These are phyloP conservation scores for Sinhomidia bicolor DNA, from an alignment of 2,888 invertebrate genomes.

Conservation along the genomic window DNA sequence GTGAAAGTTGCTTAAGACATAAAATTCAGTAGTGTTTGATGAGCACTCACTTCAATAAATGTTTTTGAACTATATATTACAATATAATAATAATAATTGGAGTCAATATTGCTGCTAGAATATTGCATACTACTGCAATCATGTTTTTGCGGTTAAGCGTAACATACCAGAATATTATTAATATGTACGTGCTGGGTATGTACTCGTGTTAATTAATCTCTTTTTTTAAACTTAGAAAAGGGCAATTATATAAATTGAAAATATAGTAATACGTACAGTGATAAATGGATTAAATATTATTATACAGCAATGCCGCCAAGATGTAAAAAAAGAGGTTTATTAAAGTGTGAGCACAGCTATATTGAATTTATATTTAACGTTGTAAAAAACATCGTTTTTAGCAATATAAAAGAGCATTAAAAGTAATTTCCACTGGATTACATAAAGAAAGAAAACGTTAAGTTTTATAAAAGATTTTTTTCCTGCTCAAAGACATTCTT, in stretches of 20 bases:
- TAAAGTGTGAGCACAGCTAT: too few species aligned
- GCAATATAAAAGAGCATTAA: too few species aligned
- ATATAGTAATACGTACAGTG: background rate
- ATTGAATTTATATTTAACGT: too few species aligned
- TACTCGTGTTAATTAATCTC: background rate
- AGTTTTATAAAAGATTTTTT: background rate
- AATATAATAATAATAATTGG: constrained; percentile 3
- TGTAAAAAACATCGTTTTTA: too few species aligned
- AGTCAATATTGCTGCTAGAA: background rate
- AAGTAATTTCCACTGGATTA: constrained; percentile 13
- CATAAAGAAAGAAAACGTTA: constrained; percentile 12
- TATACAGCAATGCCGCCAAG: too few species aligned
- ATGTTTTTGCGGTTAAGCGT: constrained; percentile 29
- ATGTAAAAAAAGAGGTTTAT: too few species aligned
- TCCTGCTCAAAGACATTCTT: background rate
- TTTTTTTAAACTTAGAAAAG: background rate
- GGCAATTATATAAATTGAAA: background rate
- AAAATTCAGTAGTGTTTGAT: background rate
- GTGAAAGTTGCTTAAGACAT: constrained; percentile 31
- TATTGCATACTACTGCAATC: too few species aligned
- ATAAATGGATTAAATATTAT: background rate
- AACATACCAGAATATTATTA: background rate
- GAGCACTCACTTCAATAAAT: background rate
- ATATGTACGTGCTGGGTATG: background rate
- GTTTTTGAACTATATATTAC: background rate